Evolutionary conservation across 2,888 invertebrate genomes (phyloP).

Genomic region (Oscheius sp.): DNA sequence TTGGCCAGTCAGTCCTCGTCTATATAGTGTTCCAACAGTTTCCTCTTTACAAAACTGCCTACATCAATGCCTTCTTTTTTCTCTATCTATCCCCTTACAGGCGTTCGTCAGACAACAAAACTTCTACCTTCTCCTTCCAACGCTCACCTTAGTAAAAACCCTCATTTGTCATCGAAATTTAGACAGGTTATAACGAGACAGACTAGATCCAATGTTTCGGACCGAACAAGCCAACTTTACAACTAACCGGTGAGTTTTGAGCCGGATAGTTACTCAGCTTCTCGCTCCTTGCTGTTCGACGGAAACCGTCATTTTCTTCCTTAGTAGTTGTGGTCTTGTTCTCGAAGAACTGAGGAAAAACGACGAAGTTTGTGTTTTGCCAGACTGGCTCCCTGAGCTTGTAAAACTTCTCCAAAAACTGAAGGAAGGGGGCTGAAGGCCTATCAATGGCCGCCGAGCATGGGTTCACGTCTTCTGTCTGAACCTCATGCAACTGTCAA

Average conservation of each 20-base stretch:
- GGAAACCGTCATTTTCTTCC: slow-evolving; percentile 11
- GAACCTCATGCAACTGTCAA: slow-evolving; percentile 13
- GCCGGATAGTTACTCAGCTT: slow-evolving; percentile 14
- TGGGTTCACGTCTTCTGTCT: slow-evolving; percentile 53
- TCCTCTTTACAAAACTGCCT: not conserved
- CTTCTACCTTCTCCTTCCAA: too few species aligned
- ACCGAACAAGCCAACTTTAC: too few species aligned
- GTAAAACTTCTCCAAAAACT: slow-evolving; percentile 88
- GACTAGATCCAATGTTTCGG: too few species aligned
- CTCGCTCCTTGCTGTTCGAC: slow-evolving; percentile 28
- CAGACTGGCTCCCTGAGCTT: slow-evolving; percentile 80
- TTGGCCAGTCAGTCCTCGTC: not conserved
- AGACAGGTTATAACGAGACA: too few species aligned
- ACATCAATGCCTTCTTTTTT: too few species aligned
- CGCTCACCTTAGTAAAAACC: too few species aligned
- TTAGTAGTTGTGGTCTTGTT: slow-evolving; percentile 37
- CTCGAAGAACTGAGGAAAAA: slow-evolving; percentile 85
- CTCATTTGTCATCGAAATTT: too few species aligned
- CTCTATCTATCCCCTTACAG: too few species aligned
- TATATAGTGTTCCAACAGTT: not conserved
- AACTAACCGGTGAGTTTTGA: slow-evolving; percentile 20
- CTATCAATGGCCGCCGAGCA: slow-evolving; percentile 86
- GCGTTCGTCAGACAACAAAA: too few species aligned
- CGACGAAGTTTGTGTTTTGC: slow-evolving; percentile 88
- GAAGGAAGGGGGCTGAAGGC: slow-evolving; percentile 88